A percentile compares a stretch with the other conserved stretches of the same genome.
Conservation (phyloP, 2,888 invertebrate species). For the Campoplex capitator region DNA sequence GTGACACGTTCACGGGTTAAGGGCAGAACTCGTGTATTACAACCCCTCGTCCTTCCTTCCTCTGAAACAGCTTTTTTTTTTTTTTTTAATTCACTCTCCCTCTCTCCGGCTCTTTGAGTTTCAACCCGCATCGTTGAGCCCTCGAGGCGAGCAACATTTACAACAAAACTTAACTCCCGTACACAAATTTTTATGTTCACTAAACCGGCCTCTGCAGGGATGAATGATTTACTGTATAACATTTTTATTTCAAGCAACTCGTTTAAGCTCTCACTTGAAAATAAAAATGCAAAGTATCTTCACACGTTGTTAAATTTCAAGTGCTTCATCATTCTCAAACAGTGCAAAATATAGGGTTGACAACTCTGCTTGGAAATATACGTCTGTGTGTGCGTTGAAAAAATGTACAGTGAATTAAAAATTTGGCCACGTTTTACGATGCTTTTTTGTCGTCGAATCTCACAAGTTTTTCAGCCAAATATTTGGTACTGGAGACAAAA, state of each 20-base stretch:
- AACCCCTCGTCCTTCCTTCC: neutral
- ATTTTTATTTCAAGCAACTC: neutral
- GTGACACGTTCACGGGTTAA: slow-evolving; percentile 57
- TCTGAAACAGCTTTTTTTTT: neutral
- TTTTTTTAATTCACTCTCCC: neutral
- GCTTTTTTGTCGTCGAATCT: no score
- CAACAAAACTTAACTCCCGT: slow-evolving; percentile 10
- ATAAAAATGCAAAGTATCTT: neutral
- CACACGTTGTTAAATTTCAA: neutral
- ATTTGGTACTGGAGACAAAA: no score
- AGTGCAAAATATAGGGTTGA: neutral
- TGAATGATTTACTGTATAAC: neutral
- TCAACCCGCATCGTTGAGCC: slow-evolving; percentile 49
- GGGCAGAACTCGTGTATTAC: slow-evolving; percentile 33
- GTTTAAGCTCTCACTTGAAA: neutral
- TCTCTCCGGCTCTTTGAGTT: slow-evolving; percentile 45
- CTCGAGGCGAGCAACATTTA: slow-evolving; percentile 28
- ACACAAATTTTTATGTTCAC: slow-evolving; percentile 7
- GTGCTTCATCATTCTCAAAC: neutral
- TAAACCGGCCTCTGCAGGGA: neutral
- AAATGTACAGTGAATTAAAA: no score
- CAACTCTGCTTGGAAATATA: neutral
- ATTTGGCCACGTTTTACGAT: no score
- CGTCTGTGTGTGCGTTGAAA: neutral
- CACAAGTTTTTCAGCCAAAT: no score